These are phyloP conservation scores for Neoniphon sammara DNA, from an alignment of 2,797 vertebrate genomes.

Conservation along the genomic window DNA sequence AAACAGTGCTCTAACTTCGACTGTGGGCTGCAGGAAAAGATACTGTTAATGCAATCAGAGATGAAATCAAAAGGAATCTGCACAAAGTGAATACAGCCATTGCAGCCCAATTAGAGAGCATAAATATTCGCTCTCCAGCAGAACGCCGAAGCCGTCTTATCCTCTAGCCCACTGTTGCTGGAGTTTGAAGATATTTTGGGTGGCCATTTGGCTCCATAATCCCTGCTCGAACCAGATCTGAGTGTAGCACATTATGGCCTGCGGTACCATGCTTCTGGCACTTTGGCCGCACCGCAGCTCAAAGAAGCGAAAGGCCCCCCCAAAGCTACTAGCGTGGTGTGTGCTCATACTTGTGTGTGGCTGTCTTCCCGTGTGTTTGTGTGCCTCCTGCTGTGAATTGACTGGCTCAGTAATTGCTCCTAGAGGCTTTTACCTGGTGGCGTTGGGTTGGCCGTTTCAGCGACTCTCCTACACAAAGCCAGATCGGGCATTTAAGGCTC, in stretches of 20 bases:
- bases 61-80: conserved; percentile 53
- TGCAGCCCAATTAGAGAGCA: conserved; percentile 59
- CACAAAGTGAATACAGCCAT: conserved; percentile 51
- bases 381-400: conserved; percentile 44
- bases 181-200: conserved; percentile 60
- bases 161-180: conserved; percentile 37
- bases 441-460: conserved; percentile 45
- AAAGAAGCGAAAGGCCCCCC: conserved; percentile 34
- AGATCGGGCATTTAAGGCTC: conserved; percentile 62
- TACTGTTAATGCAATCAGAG: not conserved
- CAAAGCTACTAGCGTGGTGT: conserved; percentile 40
- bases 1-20: conserved; percentile 35
- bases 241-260: conserved; percentile 50
- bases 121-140: conserved; percentile 50
- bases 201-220: conserved; percentile 65
- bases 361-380: conserved; percentile 13
- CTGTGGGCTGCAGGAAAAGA: not conserved
- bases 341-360: conserved; percentile 37
- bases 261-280: conserved; percentile 43
- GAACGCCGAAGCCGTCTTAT: conserved; percentile 40
- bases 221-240: conserved; percentile 61
- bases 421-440: conserved; percentile 70
- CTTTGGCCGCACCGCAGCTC: conserved; percentile 52
- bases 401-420: conserved; percentile 73
- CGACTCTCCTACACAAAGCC: conserved; percentile 24